Percentiles rank a stretch among this genome's conserved stretches.
phyloP scores from a whole-genome alignment of 1,140 invertebrate species.

The Penaeus vannamei region DNA sequence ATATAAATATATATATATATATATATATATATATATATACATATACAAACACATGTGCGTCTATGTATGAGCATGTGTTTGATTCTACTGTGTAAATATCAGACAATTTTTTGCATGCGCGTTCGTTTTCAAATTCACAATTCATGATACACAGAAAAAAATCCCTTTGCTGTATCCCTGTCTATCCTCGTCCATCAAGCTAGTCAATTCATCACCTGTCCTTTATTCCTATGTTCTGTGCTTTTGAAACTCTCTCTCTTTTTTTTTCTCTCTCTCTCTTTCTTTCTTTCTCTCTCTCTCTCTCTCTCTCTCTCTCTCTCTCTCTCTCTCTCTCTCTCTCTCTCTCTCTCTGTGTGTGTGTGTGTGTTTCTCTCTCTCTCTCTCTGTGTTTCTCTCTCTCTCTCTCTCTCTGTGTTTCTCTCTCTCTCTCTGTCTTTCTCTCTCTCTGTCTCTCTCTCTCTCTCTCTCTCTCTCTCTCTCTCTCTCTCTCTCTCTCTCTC shows the following conservation, averaged over 20 bases:
- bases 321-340: background rate
- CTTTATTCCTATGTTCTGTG: too few species aligned
- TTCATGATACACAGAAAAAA: too few species aligned
- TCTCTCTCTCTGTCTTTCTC: background rate
- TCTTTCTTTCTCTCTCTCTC: conserved; percentile 28
- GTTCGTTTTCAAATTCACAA: too few species aligned
- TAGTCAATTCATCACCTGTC: too few species aligned
- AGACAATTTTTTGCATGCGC: too few species aligned
- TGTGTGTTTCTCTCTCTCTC: too few species aligned
- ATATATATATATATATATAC: conserved; percentile 32
- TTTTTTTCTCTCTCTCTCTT: conserved; percentile 26
- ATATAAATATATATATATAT: conserved; percentile 12
- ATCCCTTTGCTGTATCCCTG: too few species aligned
- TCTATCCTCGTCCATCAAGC: too few species aligned
- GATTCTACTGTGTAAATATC: background rate
- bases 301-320: conserved; percentile 5
- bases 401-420: background rate
- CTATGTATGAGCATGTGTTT: background rate
- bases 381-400: background rate
- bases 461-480: background rate
- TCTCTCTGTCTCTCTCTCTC: conserved; percentile 6
- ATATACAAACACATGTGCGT: background rate
- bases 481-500: background rate
- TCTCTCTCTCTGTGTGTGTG: background rate
- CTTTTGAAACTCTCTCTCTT: background rate